Evolutionary conservation across 2,797 vertebrate genomes (phyloP).

Genomic region (Coregonus suidteri): DNA sequence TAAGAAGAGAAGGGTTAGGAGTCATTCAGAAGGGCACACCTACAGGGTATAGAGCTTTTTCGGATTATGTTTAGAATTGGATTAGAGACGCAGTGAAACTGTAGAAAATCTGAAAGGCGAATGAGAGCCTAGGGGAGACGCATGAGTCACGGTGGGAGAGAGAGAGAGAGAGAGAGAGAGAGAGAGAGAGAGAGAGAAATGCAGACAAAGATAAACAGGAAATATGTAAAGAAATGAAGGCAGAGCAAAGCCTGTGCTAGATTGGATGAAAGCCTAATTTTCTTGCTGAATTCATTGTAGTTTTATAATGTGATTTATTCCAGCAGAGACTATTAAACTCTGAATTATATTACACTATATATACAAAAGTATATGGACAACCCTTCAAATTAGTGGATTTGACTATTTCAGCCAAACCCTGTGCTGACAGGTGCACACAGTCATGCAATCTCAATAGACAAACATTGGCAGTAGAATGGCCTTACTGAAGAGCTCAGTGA

Average conservation of each 20-base stretch:
- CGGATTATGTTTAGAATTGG: constrained; percentile 14
- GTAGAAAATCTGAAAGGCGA: constrained; percentile 10
- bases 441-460: too few species aligned
- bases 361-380: neutral
- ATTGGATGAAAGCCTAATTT: constrained; percentile 36
- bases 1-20: neutral
- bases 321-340: neutral
- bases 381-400: too few species aligned
- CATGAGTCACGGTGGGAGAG: constrained; percentile 29
- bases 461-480: too few species aligned
- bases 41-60: constrained; percentile 3
- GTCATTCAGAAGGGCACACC: neutral
- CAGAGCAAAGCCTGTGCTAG: constrained; percentile 35
- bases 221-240: constrained; percentile 48
- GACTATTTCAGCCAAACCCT: too few species aligned
- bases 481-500: too few species aligned
- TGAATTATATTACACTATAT: neutral
- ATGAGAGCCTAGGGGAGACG: constrained; percentile 6
- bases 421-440: too few species aligned
- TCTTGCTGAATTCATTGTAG: constrained; percentile 41
- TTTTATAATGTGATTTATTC: constrained; percentile 33
- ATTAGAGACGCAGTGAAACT: constrained; percentile 10
- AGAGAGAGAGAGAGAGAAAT: constrained; percentile 7
- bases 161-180: constrained; percentile 17
- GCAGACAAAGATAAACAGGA: constrained; percentile 41